Evolutionary conservation across 1,140 invertebrate genomes (phyloP), one percentile per base, ranked within the genome.

Genomic region (Drosophila paulistorum): DNA sequence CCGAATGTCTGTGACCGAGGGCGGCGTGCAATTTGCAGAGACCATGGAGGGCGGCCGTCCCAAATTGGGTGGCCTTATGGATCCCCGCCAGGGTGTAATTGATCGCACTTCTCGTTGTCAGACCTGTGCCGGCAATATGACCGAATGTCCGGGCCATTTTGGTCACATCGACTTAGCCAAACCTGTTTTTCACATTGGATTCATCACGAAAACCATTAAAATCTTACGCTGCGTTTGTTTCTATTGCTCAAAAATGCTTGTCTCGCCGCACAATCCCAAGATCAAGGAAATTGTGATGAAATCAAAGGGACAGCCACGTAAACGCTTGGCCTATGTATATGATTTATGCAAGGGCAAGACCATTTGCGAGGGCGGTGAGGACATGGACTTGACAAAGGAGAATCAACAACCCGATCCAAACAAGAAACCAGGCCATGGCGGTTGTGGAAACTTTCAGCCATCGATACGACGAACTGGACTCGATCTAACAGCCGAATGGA

Each of bases 161-260:
- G 99, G 98, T n/a, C 99, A 99, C 92, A 97, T 99, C 74, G 98
- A 99, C 92, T 93, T 99, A 59, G 96, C 98, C 0, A 99, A 99
- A 93, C 99, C 99, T 23, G 99, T 99, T 3, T 99, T 98, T 93
- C 98, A 99, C 92, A 96, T 99, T 91, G 99, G 98, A 57, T 99
- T 99, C 91, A 94, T 99, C 20, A 98, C 97, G 64, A 99, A 99
- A 93, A 98, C 96, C 0, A 97, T 99, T 48, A 99, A 99, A 94
- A 96, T 99, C 65, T 92, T 99, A 7, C 93, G 98, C 92, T 99
- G 98, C 93, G 98, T 99, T 14, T 99, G 98, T 92, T 99, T 99
- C 92, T 99, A 97, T 91, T 99, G 98, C 92, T 99, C 98, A 26
- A 99, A 99, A 93, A 93, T 99, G 70, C 94, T 99, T 45, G 97